These are phyloP conservation scores for Cephus rjabovi DNA, from an alignment of 2,888 invertebrate species.

Conservation along the genomic window DNA sequence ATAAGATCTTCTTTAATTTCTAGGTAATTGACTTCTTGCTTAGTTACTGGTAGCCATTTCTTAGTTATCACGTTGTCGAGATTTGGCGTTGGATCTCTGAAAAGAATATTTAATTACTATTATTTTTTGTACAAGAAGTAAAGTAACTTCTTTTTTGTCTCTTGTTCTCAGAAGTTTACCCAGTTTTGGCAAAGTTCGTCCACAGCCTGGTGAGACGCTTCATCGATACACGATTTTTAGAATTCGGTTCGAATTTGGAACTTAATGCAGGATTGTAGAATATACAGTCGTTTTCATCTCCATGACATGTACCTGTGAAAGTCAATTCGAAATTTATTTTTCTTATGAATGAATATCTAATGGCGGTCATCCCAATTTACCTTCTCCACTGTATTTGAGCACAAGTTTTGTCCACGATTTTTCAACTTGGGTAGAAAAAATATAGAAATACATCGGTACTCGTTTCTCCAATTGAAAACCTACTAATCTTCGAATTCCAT, in stretches of 20 bases:
- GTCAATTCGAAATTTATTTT: background rate
- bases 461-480: background rate
- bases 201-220: conserved; percentile 11
- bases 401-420: background rate
- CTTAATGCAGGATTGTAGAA: background rate
- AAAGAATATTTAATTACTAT: background rate
- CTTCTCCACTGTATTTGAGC: background rate
- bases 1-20: conserved; percentile 3
- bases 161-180: conserved; percentile 1
- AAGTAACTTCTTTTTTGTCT: background rate
- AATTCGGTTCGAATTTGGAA: background rate
- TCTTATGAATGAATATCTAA: background rate
- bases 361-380: background rate
- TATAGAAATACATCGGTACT: conserved; percentile 5
- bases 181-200: conserved; percentile 17
- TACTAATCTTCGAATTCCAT: background rate
- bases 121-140: background rate
- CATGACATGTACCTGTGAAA: conserved; percentile 6
- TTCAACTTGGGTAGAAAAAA: background rate
- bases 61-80: conserved; percentile 9
- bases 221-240: background rate
- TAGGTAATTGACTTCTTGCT: conserved; percentile 1
- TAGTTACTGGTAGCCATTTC: conserved; percentile 9
- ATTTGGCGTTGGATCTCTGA: conserved; percentile 12
- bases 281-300: conserved; percentile 3